Conservation (phyloP, 2,113 vertebrate genomes). For the Agapornis roseicollis region DNA sequence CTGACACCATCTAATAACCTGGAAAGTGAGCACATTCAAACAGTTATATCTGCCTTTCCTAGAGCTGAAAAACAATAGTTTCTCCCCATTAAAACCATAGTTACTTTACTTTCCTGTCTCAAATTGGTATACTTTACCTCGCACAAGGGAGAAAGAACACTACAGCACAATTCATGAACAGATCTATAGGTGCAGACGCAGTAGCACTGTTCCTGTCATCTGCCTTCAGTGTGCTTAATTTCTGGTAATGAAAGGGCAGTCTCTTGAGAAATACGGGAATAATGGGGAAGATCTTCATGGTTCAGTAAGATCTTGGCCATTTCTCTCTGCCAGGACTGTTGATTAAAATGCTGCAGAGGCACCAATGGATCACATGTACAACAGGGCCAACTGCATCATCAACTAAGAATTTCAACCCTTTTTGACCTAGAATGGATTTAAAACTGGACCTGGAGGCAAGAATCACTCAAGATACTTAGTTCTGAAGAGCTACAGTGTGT, state of each 20-base stretch:
- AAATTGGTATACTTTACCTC: neutral
- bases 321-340: neutral
- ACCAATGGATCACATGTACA: neutral
- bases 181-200: neutral
- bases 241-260: neutral
- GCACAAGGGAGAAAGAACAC: neutral
- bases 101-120: neutral
- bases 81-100: neutral
- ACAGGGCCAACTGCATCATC: neutral
- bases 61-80: neutral
- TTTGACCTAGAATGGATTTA: neutral
- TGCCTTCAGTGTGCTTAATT: neutral
- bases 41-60: neutral
- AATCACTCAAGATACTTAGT: neutral
- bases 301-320: neutral
- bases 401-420: neutral
- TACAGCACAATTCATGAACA: neutral
- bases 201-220: neutral
- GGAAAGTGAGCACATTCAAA: neutral
- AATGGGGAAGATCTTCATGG: neutral
- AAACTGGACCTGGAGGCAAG: neutral
- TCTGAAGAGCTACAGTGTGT: neutral
- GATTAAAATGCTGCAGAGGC: neutral
- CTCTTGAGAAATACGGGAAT: neutral
- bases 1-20: neutral